Conservation (phyloP, 2,113 vertebrate species). For the Anser cygnoides region DNA sequence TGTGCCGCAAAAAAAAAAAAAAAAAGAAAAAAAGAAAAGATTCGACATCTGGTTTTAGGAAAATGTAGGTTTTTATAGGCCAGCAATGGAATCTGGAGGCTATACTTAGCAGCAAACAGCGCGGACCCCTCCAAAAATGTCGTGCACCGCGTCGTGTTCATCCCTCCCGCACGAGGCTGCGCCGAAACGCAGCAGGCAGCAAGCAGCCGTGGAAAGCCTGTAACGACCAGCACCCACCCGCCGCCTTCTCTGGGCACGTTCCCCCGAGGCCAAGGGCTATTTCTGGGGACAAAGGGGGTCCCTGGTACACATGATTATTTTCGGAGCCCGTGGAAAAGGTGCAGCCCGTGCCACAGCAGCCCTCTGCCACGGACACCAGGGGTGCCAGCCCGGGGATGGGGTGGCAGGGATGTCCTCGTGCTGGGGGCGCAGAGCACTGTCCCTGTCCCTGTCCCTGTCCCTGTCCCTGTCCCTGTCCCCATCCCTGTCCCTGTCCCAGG, state of each 20-base stretch:
- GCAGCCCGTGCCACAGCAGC: background rate
- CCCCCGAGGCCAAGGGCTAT: background rate
- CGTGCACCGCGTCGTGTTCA: background rate
- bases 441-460: too few relatives aligned
- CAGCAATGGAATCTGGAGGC: background rate
- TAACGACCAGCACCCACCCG: accelerated
- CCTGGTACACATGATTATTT: background rate
- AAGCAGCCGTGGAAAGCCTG: background rate
- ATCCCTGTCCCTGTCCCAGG: too few relatives aligned
- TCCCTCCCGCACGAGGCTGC: background rate
- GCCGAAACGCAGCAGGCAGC: background rate
- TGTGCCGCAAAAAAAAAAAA: background rate
- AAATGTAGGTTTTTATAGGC: background rate
- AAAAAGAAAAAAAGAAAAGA: too few relatives aligned
- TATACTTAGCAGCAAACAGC: background rate
- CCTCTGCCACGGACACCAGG: accelerated
- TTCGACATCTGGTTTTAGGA: background rate
- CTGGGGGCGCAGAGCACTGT: background rate
- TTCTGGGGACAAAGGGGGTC: background rate
- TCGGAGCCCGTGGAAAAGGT: background rate
- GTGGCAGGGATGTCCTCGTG: background rate
- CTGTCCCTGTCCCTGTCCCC: too few relatives aligned
- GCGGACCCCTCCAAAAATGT: background rate
- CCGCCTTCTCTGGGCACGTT: background rate
- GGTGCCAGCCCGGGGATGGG: background rate